Percentiles rank a stretch among this genome's conserved stretches.
phyloP scores from a whole-genome alignment of 2,888 invertebrate species.

The Eristalis intricaria region DNA sequence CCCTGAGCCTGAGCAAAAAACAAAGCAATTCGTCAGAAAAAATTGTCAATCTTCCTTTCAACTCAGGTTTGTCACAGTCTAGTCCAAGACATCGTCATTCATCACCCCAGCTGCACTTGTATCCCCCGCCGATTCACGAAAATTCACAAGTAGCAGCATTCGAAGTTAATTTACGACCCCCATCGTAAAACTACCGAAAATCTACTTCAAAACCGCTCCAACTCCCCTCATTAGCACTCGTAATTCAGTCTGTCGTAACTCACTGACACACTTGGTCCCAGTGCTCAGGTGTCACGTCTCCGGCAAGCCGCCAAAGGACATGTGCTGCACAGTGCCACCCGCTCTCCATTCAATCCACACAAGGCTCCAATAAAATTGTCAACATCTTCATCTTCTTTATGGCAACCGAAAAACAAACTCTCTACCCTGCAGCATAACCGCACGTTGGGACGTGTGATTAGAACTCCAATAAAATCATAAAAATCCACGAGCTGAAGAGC shows the following conservation, averaged over 20 bases:
- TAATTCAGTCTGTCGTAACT: slow-evolving; percentile 12
- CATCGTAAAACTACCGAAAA: slow-evolving; percentile 38
- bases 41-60: too few species aligned
- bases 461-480: slow-evolving; percentile 58
- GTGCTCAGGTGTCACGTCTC: slow-evolving; percentile 35
- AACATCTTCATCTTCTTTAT: background rate
- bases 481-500: background rate
- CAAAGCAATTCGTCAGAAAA: too few species aligned
- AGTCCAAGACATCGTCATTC: too few species aligned
- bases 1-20: too few species aligned
- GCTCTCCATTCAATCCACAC: background rate
- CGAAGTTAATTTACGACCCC: background rate
- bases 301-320: slow-evolving; percentile 36
- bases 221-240: slow-evolving; percentile 24
- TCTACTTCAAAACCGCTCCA: slow-evolving; percentile 5
- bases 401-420: slow-evolving; percentile 32
- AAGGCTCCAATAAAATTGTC: slow-evolving; percentile 22
- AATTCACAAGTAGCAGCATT: background rate
- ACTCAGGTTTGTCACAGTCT: too few species aligned
- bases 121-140: background rate
- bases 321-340: background rate
- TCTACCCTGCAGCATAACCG: slow-evolving; percentile 3
- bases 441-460: slow-evolving; percentile 51
- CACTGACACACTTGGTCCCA: slow-evolving; percentile 14
- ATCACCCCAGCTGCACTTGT: background rate